Conservation (phyloP, 2,888 invertebrate genomes). For the Dynastes maya region DNA sequence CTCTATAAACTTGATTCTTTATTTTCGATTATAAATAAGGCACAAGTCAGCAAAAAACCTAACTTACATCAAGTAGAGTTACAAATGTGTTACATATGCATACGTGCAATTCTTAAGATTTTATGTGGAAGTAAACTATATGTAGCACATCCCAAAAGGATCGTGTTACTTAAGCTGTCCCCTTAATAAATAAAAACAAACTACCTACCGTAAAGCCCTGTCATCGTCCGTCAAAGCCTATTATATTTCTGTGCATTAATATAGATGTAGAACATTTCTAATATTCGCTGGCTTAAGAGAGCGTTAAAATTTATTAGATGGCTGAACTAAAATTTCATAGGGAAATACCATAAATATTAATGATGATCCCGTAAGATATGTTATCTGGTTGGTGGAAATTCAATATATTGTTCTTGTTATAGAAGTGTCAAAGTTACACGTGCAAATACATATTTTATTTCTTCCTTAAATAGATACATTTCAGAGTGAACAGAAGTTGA, state of each 20-base stretch:
- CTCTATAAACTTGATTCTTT: too few relatives aligned
- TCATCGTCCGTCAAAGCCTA: slow-evolving; percentile 25
- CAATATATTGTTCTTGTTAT: too few relatives aligned
- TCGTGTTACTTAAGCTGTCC: slow-evolving; percentile 35
- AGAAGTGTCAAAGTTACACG: too few relatives aligned
- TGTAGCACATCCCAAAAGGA: slow-evolving; percentile 31
- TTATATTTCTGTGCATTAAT: slow-evolving; percentile 30
- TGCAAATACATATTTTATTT: too few relatives aligned
- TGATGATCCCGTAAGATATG: too few relatives aligned
- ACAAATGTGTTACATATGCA: too few relatives aligned
- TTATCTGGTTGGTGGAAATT: too few relatives aligned
- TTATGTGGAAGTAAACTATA: not conserved
- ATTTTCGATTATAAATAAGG: too few relatives aligned
- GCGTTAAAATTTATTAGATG: slow-evolving; percentile 18
- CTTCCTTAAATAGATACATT: too few relatives aligned
- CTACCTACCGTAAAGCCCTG: slow-evolving; percentile 32
- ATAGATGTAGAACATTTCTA: slow-evolving; percentile 29
- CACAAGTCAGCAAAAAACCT: too few relatives aligned
- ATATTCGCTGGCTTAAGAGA: not conserved
- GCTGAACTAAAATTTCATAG: slow-evolving; percentile 13
- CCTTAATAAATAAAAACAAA: slow-evolving; percentile 45
- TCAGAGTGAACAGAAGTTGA: not conserved
- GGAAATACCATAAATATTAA: slow-evolving; percentile 13
- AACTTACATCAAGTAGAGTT: too few relatives aligned
- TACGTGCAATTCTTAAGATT: not conserved